Conservation (phyloP, 2,888 invertebrate species). For the Auanema freiburgensis region DNA sequence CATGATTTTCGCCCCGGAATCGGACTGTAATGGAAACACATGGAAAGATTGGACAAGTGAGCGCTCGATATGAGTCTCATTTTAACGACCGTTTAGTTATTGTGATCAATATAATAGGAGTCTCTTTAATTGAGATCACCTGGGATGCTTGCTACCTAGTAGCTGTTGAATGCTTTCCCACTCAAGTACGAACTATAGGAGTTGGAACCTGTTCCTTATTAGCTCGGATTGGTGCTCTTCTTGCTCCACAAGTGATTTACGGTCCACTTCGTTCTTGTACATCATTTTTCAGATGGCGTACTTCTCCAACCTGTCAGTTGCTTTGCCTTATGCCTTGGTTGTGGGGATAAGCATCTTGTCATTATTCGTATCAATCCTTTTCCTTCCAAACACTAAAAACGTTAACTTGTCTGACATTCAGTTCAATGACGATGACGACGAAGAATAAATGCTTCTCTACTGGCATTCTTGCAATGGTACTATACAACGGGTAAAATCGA, state of each 20-base stretch:
- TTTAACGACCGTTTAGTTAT: conserved; percentile 32
- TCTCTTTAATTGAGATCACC: conserved; percentile 58
- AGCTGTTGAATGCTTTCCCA: conserved; percentile 56
- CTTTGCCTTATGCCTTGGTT: conserved; percentile 41
- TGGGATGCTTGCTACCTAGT: conserved; percentile 62
- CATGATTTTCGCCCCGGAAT: conserved; percentile 34
- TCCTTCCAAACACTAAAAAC: conserved; percentile 39
- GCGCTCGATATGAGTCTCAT: conserved; percentile 8
- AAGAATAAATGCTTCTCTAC: no score
- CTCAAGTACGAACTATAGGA: conserved; percentile 34
- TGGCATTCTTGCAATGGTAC: no score
- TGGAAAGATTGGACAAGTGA: conserved; percentile 35
- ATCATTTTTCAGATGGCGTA: conserved; percentile 42
- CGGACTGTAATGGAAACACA: conserved; percentile 29
- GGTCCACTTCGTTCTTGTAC: neutral
- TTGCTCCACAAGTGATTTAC: conserved; percentile 48
- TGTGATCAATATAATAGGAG: conserved; percentile 55
- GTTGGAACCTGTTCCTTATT: conserved; percentile 55
- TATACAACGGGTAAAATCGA: no score
- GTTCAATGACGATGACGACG: no score
- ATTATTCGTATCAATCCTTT: conserved; percentile 32
- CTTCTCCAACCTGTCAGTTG: conserved; percentile 31
- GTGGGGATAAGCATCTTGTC: conserved; percentile 34
- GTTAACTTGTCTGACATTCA: no score
- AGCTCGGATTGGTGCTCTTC: conserved; percentile 53